Percentiles rank a stretch among this genome's conserved stretches.
phyloP scores from a whole-genome alignment of 2,113 vertebrate species.

The Poeciliopsis occidentalis region DNA sequence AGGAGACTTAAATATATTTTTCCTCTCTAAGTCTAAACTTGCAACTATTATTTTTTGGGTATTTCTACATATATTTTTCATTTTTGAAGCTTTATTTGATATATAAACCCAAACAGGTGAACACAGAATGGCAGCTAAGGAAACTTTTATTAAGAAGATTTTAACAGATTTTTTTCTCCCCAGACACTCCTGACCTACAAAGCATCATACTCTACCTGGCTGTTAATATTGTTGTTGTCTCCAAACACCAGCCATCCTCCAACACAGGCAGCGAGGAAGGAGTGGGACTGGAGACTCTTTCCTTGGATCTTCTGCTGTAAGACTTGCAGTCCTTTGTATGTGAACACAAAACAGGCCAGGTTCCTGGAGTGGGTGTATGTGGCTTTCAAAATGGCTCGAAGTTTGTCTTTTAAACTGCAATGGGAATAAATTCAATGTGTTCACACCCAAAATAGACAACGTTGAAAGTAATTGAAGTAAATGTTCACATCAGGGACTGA shows the following conservation, averaged over 20 bases:
- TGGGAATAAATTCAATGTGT: slow-evolving; percentile 23
- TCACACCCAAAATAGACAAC: background rate
- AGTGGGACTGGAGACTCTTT: slow-evolving; percentile 84
- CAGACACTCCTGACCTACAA: background rate
- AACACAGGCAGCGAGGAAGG: slow-evolving; percentile 91
- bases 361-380: slow-evolving; percentile 92
- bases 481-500: slow-evolving; percentile 52
- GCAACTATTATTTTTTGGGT: background rate
- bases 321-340: slow-evolving; percentile 89
- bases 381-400: slow-evolving; percentile 86
- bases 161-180: background rate
- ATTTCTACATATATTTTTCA: too few relatives aligned
- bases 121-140: background rate
- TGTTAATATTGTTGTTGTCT: slow-evolving; percentile 93
- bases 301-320: slow-evolving; percentile 86
- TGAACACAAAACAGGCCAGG: slow-evolving; percentile 91
- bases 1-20: background rate
- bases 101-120: background rate
- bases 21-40: background rate
- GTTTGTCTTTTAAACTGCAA: slow-evolving; percentile 88
- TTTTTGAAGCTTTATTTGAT: background rate
- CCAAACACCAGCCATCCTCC: slow-evolving; percentile 92
- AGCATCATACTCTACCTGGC: slow-evolving; percentile 84
- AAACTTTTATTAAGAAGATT: background rate
- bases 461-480: background rate